Evolutionary conservation across 2,113 vertebrate species (phyloP), one percentile per base, ranked within the genome.

Genomic region (Heliornis fulica): DNA sequence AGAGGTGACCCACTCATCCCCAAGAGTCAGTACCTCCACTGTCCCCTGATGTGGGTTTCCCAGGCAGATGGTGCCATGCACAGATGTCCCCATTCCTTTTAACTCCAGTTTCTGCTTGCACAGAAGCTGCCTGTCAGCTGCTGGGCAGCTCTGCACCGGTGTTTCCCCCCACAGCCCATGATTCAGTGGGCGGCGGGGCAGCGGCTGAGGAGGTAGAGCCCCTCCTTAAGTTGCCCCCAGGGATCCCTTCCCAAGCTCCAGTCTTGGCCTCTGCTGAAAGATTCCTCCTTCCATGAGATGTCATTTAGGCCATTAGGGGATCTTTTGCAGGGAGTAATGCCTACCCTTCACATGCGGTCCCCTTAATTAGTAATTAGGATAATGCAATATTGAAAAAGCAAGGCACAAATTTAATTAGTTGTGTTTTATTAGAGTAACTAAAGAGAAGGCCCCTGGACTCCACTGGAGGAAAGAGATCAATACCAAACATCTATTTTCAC

Each of bases 341-440:
- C 74, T 54, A 19, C 31, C 77, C 93, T 85, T 83, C 19, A 36
- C 93, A 70, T 50, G 87, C 7, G n/a, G 85, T 84, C 71, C 28
- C 88, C 81, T 85, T 96, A 90, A 87, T 82, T 94, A 91, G 93
- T 57, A 78, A 74, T 93, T 80, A 87, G 92, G 89, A 50, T 86
- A 82, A 92, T 31, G 48, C 94, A 83, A 69, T 86, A 88, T 91
- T 81, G 81, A 85, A 92, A 92, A 88, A 63, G 45, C 66, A 46
- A 92, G 83, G 79, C 87, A 81, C 85, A 89, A 63, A 89, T 83
- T 93, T 88, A 84, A 88, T 94, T 93, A 88, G 92, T 66, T 95
- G 70, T 65, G 41, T 83, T 97, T 97, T 95, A 97, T 95, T 94
- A 69, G 94, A 90, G 95, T 96, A 95, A 94, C 91, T 94, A 83